A percentile compares a stretch with the other conserved stretches of the same genome.
These are phyloP conservation scores for Sebastes trivittatus DNA, from an alignment of 2,797 vertebrate species.

Conservation along the genomic window DNA sequence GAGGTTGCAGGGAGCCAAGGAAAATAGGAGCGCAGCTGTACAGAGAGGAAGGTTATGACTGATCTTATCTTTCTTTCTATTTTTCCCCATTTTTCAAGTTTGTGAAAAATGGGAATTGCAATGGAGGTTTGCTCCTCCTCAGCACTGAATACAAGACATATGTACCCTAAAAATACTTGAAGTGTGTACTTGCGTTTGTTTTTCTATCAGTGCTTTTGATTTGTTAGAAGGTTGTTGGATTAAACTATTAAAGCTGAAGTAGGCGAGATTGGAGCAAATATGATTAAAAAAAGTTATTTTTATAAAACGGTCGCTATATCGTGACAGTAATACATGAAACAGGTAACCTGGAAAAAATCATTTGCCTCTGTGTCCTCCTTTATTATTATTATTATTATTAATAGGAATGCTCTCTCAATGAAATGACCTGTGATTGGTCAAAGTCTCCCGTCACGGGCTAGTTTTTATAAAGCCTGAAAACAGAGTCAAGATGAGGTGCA, in stretches of 20 bases:
- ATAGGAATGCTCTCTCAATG: too few relatives aligned
- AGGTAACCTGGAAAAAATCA: too few relatives aligned
- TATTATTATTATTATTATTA: too few relatives aligned
- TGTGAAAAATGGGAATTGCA: neutral
- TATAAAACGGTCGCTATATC: too few relatives aligned
- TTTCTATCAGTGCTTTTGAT: neutral
- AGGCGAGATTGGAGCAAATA: too few relatives aligned
- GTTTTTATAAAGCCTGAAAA: too few relatives aligned
- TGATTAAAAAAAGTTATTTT: too few relatives aligned
- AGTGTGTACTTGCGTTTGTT: neutral
- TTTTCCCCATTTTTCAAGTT: neutral
- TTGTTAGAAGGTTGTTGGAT: neutral
- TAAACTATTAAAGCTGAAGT: neutral
- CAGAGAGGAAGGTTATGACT: constrained; percentile 19
- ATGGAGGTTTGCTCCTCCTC: neutral
- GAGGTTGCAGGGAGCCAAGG: constrained; percentile 19
- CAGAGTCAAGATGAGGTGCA: rapidly evolving
- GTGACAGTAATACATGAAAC: too few relatives aligned
- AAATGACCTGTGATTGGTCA: too few relatives aligned
- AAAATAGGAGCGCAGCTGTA: constrained; percentile 44
- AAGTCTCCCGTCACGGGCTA: too few relatives aligned
- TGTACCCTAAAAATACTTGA: neutral
- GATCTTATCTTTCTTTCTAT: constrained; percentile 22
- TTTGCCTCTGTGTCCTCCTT: too few relatives aligned
- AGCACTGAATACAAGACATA: neutral